phyloP scores from a whole-genome alignment of 2,113 vertebrate genomes.

The Xyliphius kryptos region DNA sequence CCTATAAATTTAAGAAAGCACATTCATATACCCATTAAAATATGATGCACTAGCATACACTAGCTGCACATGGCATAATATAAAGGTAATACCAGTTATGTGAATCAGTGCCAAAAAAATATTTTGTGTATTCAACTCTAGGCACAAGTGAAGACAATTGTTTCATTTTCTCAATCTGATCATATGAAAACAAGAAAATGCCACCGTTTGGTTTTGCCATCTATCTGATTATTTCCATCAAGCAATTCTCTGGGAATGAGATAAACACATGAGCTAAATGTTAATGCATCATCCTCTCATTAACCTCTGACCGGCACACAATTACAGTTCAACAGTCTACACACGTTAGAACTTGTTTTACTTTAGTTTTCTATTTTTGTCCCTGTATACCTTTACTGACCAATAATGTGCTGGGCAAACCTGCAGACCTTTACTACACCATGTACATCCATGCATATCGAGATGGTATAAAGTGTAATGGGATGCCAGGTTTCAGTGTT shows the following conservation, averaged over 20 bases:
- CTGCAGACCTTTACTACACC: slow-evolving; percentile 48
- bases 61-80: neutral
- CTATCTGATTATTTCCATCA: slow-evolving; percentile 20
- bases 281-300: neutral
- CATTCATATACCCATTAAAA: neutral
- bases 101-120: slow-evolving; percentile 8
- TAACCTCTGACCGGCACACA: neutral
- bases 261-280: neutral
- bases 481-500: slow-evolving; percentile 41
- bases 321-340: no score
- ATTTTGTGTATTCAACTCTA: neutral
- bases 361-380: slow-evolving; percentile 50
- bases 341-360: no score
- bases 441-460: slow-evolving; percentile 46
- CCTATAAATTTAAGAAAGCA: neutral
- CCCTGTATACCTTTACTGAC: slow-evolving; percentile 56
- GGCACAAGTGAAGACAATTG: neutral
- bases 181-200: neutral
- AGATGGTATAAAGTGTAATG: slow-evolving; percentile 42
- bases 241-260: neutral
- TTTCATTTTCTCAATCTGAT: neutral
- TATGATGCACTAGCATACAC: neutral
- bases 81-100: neutral
- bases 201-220: neutral
- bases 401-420: slow-evolving; percentile 45